Evolutionary conservation across 2,797 vertebrate species (phyloP).

Genomic region (Xenentodon cancila): DNA sequence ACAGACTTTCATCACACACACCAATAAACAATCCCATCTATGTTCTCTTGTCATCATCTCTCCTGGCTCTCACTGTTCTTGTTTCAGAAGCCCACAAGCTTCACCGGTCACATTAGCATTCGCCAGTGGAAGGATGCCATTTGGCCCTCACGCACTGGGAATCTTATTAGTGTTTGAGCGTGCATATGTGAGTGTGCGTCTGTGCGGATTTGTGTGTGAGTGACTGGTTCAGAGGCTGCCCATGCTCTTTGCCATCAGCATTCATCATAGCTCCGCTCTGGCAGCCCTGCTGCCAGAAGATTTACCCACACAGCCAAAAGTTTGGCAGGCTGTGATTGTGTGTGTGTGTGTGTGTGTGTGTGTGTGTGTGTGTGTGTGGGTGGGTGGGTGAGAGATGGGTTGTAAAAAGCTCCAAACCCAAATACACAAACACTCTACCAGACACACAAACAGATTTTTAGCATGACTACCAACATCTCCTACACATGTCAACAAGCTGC

Average conservation of each 20-base stretch:
- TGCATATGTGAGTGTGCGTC: conserved; percentile 40
- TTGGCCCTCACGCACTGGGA: conserved; percentile 74
- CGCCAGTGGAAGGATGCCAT: conserved; percentile 75
- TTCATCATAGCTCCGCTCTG: conserved; percentile 75
- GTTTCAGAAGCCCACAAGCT: conserved; percentile 75
- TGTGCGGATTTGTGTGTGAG: conserved; percentile 37
- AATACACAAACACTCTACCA: conserved; percentile 60
- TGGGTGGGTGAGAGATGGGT: conserved; percentile 25
- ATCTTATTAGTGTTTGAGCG: conserved; percentile 71
- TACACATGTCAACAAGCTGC: conserved; percentile 78
- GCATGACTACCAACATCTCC: conserved; percentile 63
- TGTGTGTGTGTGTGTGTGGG: conserved; percentile 17
- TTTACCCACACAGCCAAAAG: conserved; percentile 75
- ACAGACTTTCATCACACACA: conserved; percentile 53
- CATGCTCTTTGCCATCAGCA: conserved; percentile 79
- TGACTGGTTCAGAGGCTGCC: conserved; percentile 66
- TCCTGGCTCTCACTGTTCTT: conserved; percentile 61
- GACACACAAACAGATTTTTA: conserved; percentile 70
- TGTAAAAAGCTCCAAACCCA: conserved; percentile 60
- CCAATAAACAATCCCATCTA: conserved; percentile 68
- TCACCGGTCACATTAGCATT: conserved; percentile 78
- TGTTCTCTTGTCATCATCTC: conserved; percentile 71
- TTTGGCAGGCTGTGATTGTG: conserved; percentile 57
- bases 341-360: conserved; percentile 27
- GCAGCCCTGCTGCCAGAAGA: conserved; percentile 73